Conservation (phyloP, 2,888 invertebrate species). For the Nymphalis c-album region DNA sequence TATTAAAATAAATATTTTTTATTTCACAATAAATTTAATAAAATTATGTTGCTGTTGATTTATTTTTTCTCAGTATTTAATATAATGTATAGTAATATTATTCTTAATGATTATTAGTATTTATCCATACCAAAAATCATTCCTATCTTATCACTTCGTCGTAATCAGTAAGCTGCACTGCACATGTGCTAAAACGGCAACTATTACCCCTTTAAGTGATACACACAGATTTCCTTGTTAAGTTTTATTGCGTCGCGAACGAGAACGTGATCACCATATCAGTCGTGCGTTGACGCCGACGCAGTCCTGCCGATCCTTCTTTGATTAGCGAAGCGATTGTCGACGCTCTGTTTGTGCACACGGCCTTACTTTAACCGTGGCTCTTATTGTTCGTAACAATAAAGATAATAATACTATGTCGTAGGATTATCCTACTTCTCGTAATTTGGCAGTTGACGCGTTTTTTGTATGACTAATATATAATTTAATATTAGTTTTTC, state of each 20-base stretch:
- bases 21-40: too few relatives aligned
- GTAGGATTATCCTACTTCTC: conserved; percentile 9
- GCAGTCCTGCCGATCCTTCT: conserved; percentile 51
- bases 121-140: background rate
- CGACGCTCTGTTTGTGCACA: conserved; percentile 28
- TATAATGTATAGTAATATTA: too few relatives aligned
- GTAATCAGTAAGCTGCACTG: conserved; percentile 29
- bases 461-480: conserved; percentile 10
- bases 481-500: background rate
- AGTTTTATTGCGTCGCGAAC: conserved; percentile 42
- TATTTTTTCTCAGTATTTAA: too few relatives aligned
- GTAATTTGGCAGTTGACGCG: conserved; percentile 18
- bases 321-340: conserved; percentile 40
- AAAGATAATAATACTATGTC: background rate
- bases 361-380: conserved; percentile 26
- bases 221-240: conserved; percentile 45
- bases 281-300: conserved; percentile 46
- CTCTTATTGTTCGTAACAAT: background rate
- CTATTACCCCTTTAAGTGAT: conserved; percentile 36
- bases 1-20: too few relatives aligned
- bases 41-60: too few relatives aligned
- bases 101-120: too few relatives aligned
- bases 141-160: conserved; percentile 30
- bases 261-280: conserved; percentile 50
- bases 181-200: conserved; percentile 31